Conservation (phyloP, 2,797 vertebrate genomes). For the Falco concolor region DNA sequence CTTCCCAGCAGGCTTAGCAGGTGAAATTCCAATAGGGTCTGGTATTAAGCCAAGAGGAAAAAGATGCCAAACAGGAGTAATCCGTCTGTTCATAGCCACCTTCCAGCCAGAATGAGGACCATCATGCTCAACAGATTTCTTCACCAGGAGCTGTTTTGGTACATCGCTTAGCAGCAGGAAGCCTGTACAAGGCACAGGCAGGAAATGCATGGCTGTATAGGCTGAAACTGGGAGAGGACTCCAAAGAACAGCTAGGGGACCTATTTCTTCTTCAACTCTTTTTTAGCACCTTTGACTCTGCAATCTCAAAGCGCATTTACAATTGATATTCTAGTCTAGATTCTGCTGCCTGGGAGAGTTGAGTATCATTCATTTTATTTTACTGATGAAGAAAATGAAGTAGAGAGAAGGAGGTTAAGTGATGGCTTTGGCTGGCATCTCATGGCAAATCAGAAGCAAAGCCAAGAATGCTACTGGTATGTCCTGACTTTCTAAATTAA, state of each 20-base stretch:
- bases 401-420: not conserved
- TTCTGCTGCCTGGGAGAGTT: not conserved
- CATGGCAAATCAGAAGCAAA: not conserved
- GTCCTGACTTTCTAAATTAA: not conserved
- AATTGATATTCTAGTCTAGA: not conserved
- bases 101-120: not conserved
- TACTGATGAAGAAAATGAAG: not conserved
- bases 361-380: not conserved
- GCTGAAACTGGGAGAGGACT: not conserved
- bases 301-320: not conserved
- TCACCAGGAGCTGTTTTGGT: not conserved
- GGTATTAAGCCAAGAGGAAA: not conserved
- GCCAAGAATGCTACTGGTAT: not conserved
- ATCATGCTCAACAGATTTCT: not conserved
- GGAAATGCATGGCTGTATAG: not conserved
- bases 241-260: not conserved
- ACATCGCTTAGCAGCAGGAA: not conserved
- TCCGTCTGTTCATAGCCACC: not conserved
- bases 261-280: not conserved
- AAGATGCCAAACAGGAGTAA: not conserved
- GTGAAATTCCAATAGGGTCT: not conserved
- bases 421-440: not conserved
- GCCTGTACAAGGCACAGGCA: not conserved
- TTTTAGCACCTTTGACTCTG: not conserved
- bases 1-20: not conserved